Conservation (phyloP, 2,888 invertebrate genomes). For the Drosophila fungiperda region DNA sequence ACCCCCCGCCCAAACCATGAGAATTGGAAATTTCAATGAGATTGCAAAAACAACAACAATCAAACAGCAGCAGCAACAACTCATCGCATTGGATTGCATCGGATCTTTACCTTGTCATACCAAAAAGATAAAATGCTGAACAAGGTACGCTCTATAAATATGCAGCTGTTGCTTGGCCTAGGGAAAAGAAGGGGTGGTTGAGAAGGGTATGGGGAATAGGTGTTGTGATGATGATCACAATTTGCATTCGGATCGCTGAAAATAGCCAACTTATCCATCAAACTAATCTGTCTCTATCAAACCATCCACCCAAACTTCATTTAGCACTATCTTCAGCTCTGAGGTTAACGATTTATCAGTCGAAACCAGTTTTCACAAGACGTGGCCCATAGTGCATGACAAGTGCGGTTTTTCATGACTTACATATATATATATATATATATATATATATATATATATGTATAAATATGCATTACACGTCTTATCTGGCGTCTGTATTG, state of each 20-base stretch:
- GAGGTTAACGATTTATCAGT: not conserved
- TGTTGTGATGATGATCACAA: conserved; percentile 6
- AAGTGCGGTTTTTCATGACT: not conserved
- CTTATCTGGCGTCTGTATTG: conserved; percentile 14
- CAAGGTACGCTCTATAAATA: conserved; percentile 37
- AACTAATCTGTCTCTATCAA: not conserved
- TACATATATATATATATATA: not conserved
- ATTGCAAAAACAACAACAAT: conserved; percentile 33
- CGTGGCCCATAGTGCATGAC: not conserved
- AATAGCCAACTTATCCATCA: conserved; percentile 8
- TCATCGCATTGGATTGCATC: conserved; percentile 33
- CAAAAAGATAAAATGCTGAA: conserved; percentile 29
- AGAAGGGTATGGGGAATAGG: not conserved
- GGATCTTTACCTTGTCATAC: conserved; percentile 57
- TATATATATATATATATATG: not conserved
- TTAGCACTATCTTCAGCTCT: not conserved
- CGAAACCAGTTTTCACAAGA: conserved; percentile 11
- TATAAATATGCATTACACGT: not conserved
- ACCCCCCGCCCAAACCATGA: not conserved
- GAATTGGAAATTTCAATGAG: conserved; percentile 43
- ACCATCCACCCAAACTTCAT: not conserved
- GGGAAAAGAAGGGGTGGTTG: not conserved
- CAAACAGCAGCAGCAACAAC: conserved; percentile 5
- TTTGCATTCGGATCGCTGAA: conserved; percentile 22
- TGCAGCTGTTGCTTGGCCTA: conserved; percentile 35